Evolutionary conservation across 2,113 vertebrate species (phyloP).

Genomic region (Centrocercus urophasianus): DNA sequence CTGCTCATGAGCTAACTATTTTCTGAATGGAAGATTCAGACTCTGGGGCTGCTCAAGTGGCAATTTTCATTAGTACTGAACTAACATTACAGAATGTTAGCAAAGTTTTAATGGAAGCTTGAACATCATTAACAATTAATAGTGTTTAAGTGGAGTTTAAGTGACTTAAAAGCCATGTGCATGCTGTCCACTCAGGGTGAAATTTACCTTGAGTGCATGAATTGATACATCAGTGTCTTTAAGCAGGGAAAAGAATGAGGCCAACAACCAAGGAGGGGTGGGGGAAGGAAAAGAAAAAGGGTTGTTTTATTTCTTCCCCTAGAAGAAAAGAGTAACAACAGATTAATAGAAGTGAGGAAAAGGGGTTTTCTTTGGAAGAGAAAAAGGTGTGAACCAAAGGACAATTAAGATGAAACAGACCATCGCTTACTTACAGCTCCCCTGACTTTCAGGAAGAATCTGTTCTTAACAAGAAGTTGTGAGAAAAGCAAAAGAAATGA

Average conservation of each 20-base stretch:
- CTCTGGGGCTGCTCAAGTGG: background rate
- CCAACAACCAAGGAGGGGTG: background rate
- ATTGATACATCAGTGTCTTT: background rate
- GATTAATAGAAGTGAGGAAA: background rate
- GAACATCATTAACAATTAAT: constrained; percentile 50
- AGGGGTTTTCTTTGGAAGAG: background rate
- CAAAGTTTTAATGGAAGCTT: constrained; percentile 1
- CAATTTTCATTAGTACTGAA: constrained; percentile 1
- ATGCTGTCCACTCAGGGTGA: background rate
- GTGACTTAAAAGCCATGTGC: constrained; percentile 18
- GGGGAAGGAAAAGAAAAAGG: background rate
- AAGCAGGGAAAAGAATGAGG: background rate
- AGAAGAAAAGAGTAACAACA: background rate
- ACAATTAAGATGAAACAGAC: background rate
- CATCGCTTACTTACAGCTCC: background rate
- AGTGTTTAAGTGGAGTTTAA: constrained; percentile 9
- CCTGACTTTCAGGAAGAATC: background rate
- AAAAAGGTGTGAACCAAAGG: background rate
- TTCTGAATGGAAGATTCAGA: background rate
- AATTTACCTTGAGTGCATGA: background rate
- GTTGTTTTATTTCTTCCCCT: background rate
- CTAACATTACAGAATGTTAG: constrained; percentile 2
- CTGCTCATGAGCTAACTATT: background rate
- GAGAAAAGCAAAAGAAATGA: background rate
- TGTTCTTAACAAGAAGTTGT: background rate